phyloP scores from a whole-genome alignment of 2,113 vertebrate species.

The Oostethus manadensis region DNA sequence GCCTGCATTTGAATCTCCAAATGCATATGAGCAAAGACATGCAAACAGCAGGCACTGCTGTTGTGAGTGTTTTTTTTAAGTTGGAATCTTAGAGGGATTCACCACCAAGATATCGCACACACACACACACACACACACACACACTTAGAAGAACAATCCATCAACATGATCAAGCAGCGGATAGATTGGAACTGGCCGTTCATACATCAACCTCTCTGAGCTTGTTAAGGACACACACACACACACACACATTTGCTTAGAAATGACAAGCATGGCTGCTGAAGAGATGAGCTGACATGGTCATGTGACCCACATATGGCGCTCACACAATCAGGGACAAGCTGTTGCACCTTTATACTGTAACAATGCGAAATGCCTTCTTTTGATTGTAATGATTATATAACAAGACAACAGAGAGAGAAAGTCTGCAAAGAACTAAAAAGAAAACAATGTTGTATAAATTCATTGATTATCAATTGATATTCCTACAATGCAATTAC shows the following conservation, averaged over 20 bases:
- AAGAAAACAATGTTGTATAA: too few species aligned
- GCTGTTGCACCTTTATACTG: too few species aligned
- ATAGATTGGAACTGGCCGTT: slow-evolving; percentile 45
- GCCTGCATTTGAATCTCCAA: slow-evolving; percentile 11
- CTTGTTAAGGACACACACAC: slow-evolving; percentile 49
- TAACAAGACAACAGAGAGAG: too few species aligned
- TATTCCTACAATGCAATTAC: too few species aligned
- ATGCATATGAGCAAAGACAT: slow-evolving; percentile 4
- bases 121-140: slow-evolving; percentile 25
- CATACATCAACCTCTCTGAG: slow-evolving; percentile 59
- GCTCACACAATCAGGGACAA: too few species aligned
- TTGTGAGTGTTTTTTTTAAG: slow-evolving; percentile 33
- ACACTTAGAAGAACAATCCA: slow-evolving; percentile 42
- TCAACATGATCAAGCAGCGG: slow-evolving; percentile 59
- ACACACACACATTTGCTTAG: neutral
- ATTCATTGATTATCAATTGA: too few species aligned
- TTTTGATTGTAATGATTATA: too few species aligned
- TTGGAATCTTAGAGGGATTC: slow-evolving; percentile 13
- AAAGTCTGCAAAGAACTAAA: too few species aligned
- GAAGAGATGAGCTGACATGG: too few species aligned
- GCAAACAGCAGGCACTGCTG: slow-evolving; percentile 2
- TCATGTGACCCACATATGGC: too few species aligned
- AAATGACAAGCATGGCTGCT: neutral
- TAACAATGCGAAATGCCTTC: too few species aligned
- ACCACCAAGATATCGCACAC: slow-evolving; percentile 22